A percentile compares a stretch with the other conserved stretches of the same genome.
Evolutionary conservation across 1,140 invertebrate species (phyloP).

Genomic region (Ectropis grisescens): DNA sequence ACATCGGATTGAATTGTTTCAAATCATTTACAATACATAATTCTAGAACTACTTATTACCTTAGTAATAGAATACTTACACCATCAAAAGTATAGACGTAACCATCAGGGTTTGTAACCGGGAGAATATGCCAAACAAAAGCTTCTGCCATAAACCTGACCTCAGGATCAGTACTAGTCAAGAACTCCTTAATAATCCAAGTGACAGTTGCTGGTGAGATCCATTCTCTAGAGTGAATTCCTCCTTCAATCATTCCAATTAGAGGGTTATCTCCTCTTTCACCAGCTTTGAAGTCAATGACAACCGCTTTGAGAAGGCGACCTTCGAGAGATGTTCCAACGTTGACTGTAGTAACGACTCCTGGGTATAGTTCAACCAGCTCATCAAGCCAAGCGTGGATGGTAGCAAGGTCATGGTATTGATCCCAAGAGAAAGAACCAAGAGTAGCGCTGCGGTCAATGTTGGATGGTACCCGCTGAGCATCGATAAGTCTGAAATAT

Average conservation of each 20-base stretch:
- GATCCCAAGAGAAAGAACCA: slow-evolving; percentile 45
- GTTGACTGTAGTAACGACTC: slow-evolving; percentile 59
- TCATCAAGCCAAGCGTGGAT: slow-evolving; percentile 66
- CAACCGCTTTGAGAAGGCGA: slow-evolving; percentile 72
- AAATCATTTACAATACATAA: too few relatives aligned
- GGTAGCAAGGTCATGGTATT: slow-evolving; percentile 49
- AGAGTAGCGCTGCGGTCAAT: slow-evolving; percentile 10
- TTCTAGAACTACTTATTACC: too few relatives aligned
- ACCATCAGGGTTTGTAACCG: slow-evolving; percentile 83
- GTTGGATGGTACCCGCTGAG: slow-evolving; percentile 19
- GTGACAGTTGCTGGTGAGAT: slow-evolving; percentile 82
- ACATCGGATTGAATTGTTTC: too few relatives aligned
- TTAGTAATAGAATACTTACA: slow-evolving; percentile 29
- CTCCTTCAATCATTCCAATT: slow-evolving; percentile 73
- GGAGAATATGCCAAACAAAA: slow-evolving; percentile 79
- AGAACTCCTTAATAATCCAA: slow-evolving; percentile 77
- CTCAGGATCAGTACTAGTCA: slow-evolving; percentile 68
- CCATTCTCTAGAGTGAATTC: slow-evolving; percentile 84
- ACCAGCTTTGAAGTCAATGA: slow-evolving; percentile 36
- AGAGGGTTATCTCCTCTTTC: slow-evolving; percentile 25
- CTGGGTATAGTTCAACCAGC: slow-evolving; percentile 48
- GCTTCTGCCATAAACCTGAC: slow-evolving; percentile 67
- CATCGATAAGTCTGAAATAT: slow-evolving; percentile 33
- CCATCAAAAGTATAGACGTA: slow-evolving; percentile 74
- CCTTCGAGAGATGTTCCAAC: slow-evolving; percentile 71